Conservation (phyloP, 2,113 vertebrate species). For the Condylura cristata region DNA sequence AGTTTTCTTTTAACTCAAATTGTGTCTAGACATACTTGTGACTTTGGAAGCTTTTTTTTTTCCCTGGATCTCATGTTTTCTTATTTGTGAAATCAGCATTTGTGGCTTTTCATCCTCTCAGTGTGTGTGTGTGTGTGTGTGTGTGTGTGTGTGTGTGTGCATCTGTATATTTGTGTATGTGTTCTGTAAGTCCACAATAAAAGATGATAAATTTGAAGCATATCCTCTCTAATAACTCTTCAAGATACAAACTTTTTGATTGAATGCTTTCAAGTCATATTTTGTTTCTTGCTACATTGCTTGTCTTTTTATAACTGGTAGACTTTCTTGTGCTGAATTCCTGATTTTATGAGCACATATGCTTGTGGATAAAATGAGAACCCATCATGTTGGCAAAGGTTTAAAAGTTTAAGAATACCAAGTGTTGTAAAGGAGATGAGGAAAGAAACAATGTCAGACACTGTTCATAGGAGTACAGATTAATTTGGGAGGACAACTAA, state of each 20-base stretch:
- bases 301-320: not conserved
- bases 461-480: not conserved
- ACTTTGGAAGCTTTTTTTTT: not conserved
- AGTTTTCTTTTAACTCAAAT: not conserved
- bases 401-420: not conserved
- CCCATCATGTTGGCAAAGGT: not conserved
- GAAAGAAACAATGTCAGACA: not conserved
- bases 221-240: not conserved
- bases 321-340: not conserved
- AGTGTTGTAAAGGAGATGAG: not conserved
- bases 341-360: not conserved
- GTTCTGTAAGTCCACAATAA: not conserved
- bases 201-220: not conserved
- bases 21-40: not conserved
- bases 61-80: not conserved
- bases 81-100: not conserved
- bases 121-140: not conserved
- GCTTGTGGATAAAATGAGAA: not conserved
- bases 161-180: not conserved
- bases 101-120: not conserved
- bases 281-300: not conserved
- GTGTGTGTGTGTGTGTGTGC: not conserved
- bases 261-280: not conserved
- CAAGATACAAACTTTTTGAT: not conserved
- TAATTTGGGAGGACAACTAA: not conserved